Conservation (phyloP, 2,888 invertebrate genomes). For the Hypercompe scribonia region DNA sequence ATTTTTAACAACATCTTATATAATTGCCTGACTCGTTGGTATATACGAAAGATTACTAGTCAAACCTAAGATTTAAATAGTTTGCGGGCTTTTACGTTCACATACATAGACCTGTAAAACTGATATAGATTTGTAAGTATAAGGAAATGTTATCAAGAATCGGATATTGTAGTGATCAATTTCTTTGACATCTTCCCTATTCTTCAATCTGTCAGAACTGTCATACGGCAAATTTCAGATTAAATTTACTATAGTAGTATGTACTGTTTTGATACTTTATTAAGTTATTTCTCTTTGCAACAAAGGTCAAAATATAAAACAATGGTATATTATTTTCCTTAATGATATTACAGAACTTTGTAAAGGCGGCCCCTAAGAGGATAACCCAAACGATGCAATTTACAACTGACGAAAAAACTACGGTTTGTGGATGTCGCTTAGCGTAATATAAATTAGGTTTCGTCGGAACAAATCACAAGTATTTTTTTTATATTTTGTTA, state of each 20-base stretch:
- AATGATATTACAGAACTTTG: constrained; percentile 12
- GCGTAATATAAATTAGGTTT: constrained; percentile 38
- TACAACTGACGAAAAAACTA: constrained; percentile 33
- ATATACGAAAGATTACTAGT: too few relatives aligned
- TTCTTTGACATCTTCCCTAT: too few relatives aligned
- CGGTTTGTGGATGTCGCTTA: constrained; percentile 28
- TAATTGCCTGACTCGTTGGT: too few relatives aligned
- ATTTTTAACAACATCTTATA: too few relatives aligned
- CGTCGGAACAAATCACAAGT: constrained; percentile 29
- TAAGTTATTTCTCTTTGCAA: background rate
- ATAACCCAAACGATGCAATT: constrained; percentile 29
- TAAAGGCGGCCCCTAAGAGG: constrained; percentile 10
- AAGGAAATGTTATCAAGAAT: too few relatives aligned
- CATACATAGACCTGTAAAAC: too few relatives aligned
- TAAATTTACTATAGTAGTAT: background rate
- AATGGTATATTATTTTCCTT: background rate
- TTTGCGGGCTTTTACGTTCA: too few relatives aligned
- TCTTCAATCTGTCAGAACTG: too few relatives aligned
- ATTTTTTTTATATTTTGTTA: constrained; percentile 19
- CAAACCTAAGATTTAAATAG: too few relatives aligned
- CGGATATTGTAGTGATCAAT: too few relatives aligned
- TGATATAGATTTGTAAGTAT: too few relatives aligned
- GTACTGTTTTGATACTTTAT: background rate
- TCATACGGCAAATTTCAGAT: too few relatives aligned
- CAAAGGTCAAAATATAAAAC: background rate